phyloP scores from a whole-genome alignment of 2,888 invertebrate genomes.

The Metopia argyrocephala region DNA sequence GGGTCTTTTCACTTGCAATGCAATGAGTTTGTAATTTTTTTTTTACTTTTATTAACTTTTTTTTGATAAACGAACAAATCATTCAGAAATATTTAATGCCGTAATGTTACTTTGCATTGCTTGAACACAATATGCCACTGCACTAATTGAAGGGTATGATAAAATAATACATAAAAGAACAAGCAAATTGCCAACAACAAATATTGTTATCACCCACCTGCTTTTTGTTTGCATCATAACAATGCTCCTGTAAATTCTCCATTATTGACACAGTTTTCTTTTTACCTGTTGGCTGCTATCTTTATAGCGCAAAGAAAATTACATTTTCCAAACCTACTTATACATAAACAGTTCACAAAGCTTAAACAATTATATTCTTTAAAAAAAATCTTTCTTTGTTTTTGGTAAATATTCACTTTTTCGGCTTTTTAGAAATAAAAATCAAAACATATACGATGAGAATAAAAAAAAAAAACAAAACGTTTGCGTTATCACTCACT shows the following conservation, averaged over 20 bases:
- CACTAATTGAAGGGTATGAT: not conserved
- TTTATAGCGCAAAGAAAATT: no score
- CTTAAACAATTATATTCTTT: not conserved
- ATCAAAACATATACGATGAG: not conserved
- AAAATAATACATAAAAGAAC: not conserved
- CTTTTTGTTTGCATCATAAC: conserved; percentile 39
- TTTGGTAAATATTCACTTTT: not conserved
- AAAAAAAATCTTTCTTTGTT: not conserved
- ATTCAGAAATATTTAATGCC: no score
- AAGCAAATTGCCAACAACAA: not conserved
- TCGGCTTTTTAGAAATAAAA: not conserved
- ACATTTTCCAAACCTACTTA: not conserved
- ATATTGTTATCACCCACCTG: conserved; percentile 33
- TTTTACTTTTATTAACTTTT: no score
- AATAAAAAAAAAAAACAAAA: not conserved
- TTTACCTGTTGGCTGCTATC: not conserved
- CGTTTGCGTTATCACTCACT: not conserved
- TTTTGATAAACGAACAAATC: no score
- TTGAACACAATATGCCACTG: not conserved
- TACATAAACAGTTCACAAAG: no score
- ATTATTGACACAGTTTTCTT: not conserved
- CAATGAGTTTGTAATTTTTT: no score
- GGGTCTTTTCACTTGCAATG: no score
- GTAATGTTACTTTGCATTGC: not conserved
- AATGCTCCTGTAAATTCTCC: conserved; percentile 34